phyloP scores from a whole-genome alignment of 1,140 invertebrate species.

The Cardiocondyla obscurior region DNA sequence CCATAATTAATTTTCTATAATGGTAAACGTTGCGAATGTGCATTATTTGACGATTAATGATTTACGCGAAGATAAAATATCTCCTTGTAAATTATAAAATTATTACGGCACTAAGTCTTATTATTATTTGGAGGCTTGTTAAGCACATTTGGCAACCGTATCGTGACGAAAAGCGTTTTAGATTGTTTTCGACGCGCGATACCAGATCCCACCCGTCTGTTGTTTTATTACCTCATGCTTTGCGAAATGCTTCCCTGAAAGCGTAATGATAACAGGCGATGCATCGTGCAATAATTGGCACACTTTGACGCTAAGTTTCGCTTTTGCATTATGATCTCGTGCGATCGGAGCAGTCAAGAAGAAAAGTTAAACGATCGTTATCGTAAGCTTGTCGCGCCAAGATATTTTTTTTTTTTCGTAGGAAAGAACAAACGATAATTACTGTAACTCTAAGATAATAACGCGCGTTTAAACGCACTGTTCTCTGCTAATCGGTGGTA shows the following conservation, averaged over 20 bases:
- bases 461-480: too few species aligned
- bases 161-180: background rate
- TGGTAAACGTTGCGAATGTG: background rate
- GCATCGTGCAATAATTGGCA: conserved; percentile 35
- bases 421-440: background rate
- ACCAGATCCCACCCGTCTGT: conserved; percentile 2
- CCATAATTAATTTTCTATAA: conserved; percentile 24
- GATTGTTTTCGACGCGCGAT: conserved; percentile 1
- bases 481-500: too few species aligned
- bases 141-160: background rate
- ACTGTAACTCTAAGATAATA: background rate
- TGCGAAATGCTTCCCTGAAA: conserved; percentile 49
- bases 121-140: background rate
- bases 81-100: background rate
- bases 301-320: conserved; percentile 4
- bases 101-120: background rate
- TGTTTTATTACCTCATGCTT: conserved; percentile 54
- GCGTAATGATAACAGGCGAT: conserved; percentile 17
- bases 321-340: background rate
- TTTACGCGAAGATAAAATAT: background rate
- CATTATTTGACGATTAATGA: conserved; percentile 5
- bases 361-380: background rate
- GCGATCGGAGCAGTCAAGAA: background rate
- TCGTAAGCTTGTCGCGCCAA: background rate
- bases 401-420: background rate